phyloP scores from a whole-genome alignment of 2,113 vertebrate species.

The Mungos mungo region DNA sequence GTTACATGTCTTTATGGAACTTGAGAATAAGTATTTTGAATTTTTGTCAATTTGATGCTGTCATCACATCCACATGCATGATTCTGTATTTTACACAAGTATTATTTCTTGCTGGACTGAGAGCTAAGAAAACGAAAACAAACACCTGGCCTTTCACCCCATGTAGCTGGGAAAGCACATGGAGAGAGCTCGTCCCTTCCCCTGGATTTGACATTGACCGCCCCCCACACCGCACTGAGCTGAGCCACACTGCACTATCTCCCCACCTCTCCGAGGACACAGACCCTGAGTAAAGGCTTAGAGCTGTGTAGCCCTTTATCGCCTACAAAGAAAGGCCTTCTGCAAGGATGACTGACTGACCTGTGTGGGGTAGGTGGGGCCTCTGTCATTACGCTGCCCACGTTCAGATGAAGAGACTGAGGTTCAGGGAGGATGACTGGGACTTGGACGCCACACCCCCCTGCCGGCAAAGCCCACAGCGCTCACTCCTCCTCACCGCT shows the following conservation, averaged over 20 bases:
- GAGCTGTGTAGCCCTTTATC: neutral
- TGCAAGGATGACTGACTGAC: neutral
- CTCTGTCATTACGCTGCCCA: neutral
- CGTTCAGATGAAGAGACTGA: neutral
- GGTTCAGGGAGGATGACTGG: neutral
- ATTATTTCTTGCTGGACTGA: neutral
- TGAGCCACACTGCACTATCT: neutral
- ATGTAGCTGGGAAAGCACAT: neutral
- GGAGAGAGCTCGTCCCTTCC: neutral
- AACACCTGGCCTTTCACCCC: neutral
- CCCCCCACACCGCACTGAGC: neutral
- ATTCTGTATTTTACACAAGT: neutral
- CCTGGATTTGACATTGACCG: neutral
- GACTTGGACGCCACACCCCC: neutral
- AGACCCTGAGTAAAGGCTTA: neutral
- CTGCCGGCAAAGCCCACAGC: neutral
- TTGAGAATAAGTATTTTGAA: neutral
- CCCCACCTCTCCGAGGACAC: neutral
- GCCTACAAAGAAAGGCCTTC: neutral
- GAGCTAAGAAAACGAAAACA: neutral
- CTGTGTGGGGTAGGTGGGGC: neutral
- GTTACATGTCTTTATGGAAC: neutral
- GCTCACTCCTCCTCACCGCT: neutral
- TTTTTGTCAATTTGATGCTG: neutral
- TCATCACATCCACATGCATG: neutral